phyloP scores from a whole-genome alignment of 37 sponge, comb jelly and placozoan genomes.

The Chondrilla cf. caribensis region DNA sequence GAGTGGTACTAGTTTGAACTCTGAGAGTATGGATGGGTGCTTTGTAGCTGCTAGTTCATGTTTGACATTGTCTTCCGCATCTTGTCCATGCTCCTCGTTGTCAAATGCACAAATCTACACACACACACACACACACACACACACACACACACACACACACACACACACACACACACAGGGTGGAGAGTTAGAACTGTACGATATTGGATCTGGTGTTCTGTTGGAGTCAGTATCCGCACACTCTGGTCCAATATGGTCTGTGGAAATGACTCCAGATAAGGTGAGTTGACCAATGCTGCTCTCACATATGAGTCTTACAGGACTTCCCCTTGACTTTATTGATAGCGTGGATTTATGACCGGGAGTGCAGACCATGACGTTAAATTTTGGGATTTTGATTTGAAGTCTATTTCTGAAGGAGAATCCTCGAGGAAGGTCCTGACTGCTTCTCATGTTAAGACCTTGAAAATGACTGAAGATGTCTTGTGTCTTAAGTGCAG shows the following conservation, averaged over 20 bases:
- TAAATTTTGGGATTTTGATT: slow-evolving; percentile 96
- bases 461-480: slow-evolving; percentile 91
- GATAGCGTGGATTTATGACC: slow-evolving; percentile 71
- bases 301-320: neutral
- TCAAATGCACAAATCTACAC: too few species aligned
- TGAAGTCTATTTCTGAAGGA: slow-evolving; percentile 38
- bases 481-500: slow-evolving; percentile 77
- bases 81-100: too few species aligned
- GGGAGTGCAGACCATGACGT: slow-evolving; percentile 88
- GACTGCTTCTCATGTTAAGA: slow-evolving; percentile 54
- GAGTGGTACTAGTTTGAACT: too few species aligned
- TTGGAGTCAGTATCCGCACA: slow-evolving; percentile 72
- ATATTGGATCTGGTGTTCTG: slow-evolving; percentile 54
- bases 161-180: too few species aligned
- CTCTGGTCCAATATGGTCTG: slow-evolving; percentile 71
- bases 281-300: too few species aligned
- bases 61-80: too few species aligned
- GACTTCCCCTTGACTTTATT: slow-evolving; percentile 7
- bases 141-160: too few species aligned
- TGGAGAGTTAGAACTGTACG: slow-evolving; percentile 81
- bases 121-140: too few species aligned
- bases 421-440: slow-evolving; percentile 35
- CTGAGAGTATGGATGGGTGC: neutral
- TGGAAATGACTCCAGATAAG: slow-evolving; percentile 72
- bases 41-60: too few species aligned